Percentiles rank a stretch among this genome's conserved stretches.
Conservation (phyloP, 2,797 vertebrate genomes). For the Anomalospiza imberbis region DNA sequence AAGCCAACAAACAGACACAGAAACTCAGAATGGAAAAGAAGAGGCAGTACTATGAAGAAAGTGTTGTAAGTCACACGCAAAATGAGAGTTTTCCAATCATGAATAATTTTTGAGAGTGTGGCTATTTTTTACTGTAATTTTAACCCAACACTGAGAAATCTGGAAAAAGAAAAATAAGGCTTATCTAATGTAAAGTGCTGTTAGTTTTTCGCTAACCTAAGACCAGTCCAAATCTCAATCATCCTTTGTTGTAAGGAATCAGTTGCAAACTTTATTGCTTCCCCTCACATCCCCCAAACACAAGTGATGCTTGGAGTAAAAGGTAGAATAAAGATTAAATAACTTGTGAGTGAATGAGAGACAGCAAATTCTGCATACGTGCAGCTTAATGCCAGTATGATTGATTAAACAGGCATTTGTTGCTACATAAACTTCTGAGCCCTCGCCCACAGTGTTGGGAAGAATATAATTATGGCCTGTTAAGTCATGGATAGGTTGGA, state of each 20-base stretch:
- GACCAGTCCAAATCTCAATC: background rate
- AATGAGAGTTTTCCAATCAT: background rate
- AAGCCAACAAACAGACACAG: background rate
- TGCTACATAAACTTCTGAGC: background rate
- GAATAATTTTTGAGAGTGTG: background rate
- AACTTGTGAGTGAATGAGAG: background rate
- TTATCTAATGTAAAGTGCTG: background rate
- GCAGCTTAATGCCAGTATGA: background rate
- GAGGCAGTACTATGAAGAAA: background rate
- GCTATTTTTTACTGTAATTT: background rate
- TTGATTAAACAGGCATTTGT: background rate
- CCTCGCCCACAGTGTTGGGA: background rate
- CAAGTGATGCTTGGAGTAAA: background rate
- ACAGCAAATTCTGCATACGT: background rate
- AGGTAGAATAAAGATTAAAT: background rate
- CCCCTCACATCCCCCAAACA: background rate
- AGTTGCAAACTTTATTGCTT: background rate
- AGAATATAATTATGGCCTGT: background rate
- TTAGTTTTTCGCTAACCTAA: background rate
- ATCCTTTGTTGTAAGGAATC: background rate
- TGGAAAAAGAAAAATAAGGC: background rate
- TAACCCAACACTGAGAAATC: background rate
- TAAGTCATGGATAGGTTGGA: background rate
- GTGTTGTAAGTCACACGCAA: background rate
- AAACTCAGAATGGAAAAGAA: background rate